Conservation (phyloP, 2,888 invertebrate species). For the Lycophotia porphyrea region DNA sequence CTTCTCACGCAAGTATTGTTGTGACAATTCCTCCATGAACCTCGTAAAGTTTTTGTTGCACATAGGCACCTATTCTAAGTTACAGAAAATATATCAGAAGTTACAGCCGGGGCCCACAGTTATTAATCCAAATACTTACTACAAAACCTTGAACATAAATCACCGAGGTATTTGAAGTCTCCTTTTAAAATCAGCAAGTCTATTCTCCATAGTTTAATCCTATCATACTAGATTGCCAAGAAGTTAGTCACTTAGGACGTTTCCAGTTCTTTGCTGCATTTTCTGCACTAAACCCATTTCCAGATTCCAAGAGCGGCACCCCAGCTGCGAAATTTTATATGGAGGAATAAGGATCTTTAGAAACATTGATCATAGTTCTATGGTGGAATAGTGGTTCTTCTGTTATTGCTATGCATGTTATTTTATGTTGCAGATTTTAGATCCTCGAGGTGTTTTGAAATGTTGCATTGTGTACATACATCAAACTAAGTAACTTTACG, state of each 20-base stretch:
- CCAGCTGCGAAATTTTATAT: not conserved
- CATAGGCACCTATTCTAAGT: not conserved
- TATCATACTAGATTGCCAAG: conserved; percentile 1
- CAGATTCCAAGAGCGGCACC: not conserved
- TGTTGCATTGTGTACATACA: no score
- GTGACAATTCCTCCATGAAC: not conserved
- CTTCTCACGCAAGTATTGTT: not conserved
- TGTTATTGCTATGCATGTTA: not conserved
- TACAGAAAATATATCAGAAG: not conserved
- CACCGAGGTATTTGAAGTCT: not conserved
- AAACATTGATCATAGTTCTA: not conserved
- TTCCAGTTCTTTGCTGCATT: not conserved
- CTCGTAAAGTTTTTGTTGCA: not conserved
- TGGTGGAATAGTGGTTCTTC: not conserved
- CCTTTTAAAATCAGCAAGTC: not conserved
- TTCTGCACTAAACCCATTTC: not conserved
- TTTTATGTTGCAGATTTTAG: not conserved
- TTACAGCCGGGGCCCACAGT: not conserved
- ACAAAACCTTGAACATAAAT: not conserved
- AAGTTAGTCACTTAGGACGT: not conserved
- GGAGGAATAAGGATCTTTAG: not conserved
- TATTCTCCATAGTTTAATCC: not conserved
- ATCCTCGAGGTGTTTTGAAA: not conserved
- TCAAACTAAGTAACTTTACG: no score
- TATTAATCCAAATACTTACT: conserved; percentile 22